Base-by-base conservation (phyloP, 2,113 vertebrate genomes). In the Nestor notabilis region DNA sequence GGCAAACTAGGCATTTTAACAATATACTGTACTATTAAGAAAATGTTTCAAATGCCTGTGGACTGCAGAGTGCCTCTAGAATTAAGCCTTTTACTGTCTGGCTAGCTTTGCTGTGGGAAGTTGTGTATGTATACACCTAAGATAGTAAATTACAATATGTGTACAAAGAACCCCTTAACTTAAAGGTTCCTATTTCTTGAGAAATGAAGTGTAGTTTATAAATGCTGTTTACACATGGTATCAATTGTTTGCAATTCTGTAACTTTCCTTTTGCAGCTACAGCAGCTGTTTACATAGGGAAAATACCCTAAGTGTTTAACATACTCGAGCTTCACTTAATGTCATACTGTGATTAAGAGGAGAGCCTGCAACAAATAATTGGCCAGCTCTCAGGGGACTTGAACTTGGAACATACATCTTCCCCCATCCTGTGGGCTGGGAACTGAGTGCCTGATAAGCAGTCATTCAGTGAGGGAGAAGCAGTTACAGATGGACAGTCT, bases 251-350 rank as follows among this genome's bases (percentile, higher is more conserved):
- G 71, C 55, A 61, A 4, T 81, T 71, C 43, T 50, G 9, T 92
- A 55, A 47, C 43, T 78, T 92, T 15, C 35, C 27, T 21, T 86
- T 83, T 81, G 79, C 60, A 70, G 53, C 50, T 50, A 70, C 11
- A 33, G 60, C 76, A 82, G 39, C 89, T 95, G 92, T 94, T 95
- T 94, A 87, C 68, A 61, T 72, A 74, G 86, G 47, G 56, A n/a
- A 79, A 87, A 76, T 72, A 87, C 31, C 84, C 39, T 7, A 81
- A 94, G 79, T 82, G 52, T 87, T 95, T 89, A 90, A 72, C 77
- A 37, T 87, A 49, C 9, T 55, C 44, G 23, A 29, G 35, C 65
- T 81, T 94, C 31, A 18, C 44, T 89, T 79, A 68, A 43, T 79
- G 80, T 24, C 49, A 29, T 39, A 61, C 37, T 37, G 31, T 61